Conservation (phyloP, 1,140 invertebrate species). For the Ceratosolen fusciceps region DNA sequence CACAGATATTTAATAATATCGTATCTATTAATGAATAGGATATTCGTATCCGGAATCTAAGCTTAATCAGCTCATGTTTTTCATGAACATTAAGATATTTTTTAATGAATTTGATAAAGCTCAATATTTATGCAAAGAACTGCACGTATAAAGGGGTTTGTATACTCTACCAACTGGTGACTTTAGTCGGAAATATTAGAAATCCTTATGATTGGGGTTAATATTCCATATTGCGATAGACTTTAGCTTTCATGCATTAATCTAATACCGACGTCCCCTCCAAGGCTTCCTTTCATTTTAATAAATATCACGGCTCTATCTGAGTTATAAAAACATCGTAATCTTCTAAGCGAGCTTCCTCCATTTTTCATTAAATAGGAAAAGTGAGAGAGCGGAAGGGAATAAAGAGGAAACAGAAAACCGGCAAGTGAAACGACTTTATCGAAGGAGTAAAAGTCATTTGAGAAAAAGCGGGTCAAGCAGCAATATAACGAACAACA, state of each 20-base stretch:
- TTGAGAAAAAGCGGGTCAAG: conserved; percentile 9
- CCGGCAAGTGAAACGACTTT: not conserved
- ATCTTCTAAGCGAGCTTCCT: too few relatives aligned
- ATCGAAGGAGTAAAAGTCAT: conserved; percentile 7
- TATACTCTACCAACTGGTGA: too few relatives aligned
- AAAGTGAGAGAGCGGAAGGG: not conserved
- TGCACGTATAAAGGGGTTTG: too few relatives aligned
- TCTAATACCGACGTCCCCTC: not conserved
- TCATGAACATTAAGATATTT: too few relatives aligned
- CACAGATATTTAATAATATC: too few relatives aligned
- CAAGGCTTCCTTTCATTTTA: not conserved
- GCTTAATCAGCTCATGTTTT: too few relatives aligned
- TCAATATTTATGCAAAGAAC: too few relatives aligned
- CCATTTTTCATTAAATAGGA: not conserved
- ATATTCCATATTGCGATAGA: not conserved
- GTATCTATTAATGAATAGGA: too few relatives aligned
- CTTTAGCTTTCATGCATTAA: not conserved
- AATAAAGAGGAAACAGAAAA: not conserved
- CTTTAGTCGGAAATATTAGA: not conserved
- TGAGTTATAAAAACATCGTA: not conserved
- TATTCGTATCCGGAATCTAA: too few relatives aligned
- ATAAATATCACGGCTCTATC: not conserved
- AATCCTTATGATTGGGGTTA: not conserved
- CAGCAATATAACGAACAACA: conserved; percentile 13
- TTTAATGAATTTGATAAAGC: too few relatives aligned